These are phyloP conservation scores for Phrynocephalus forsythii DNA, from an alignment of 2,797 vertebrate species.

Conservation along the genomic window DNA sequence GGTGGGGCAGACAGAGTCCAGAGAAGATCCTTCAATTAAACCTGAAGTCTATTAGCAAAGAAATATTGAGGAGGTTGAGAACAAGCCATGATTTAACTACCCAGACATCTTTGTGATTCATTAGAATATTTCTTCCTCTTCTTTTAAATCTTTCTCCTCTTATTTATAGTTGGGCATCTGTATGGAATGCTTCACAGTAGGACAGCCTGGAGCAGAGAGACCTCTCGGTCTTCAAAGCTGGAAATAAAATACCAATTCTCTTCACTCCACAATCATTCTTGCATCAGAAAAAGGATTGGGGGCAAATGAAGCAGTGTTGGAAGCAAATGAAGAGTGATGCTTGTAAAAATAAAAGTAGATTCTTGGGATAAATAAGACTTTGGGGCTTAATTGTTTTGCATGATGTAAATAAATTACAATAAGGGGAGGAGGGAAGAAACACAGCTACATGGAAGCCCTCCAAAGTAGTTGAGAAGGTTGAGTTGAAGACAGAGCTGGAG, in stretches of 20 bases:
- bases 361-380: constrained; percentile 64
- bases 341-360: constrained; percentile 60
- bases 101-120: constrained; percentile 70
- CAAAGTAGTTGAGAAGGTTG: background rate
- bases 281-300: constrained; percentile 35
- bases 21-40: constrained; percentile 83
- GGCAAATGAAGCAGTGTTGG: constrained; percentile 55
- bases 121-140: constrained; percentile 24
- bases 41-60: constrained; percentile 82
- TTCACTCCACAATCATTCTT: background rate
- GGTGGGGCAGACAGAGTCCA: constrained; percentile 79
- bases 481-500: background rate
- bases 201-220: constrained; percentile 38
- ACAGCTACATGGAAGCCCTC: constrained; percentile 46
- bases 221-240: constrained; percentile 13
- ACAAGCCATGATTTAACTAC: constrained; percentile 80
- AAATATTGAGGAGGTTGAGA: constrained; percentile 81
- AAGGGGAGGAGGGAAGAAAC: constrained; percentile 22
- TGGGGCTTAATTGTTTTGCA: constrained; percentile 59
- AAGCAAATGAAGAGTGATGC: constrained; percentile 61
- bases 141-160: constrained; percentile 32
- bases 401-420: constrained; percentile 57
- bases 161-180: constrained; percentile 66
- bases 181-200: constrained; percentile 40
- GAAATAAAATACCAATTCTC: background rate